Evolutionary conservation across 2,797 vertebrate genomes (phyloP).

Genomic region (Chromis chromis): DNA sequence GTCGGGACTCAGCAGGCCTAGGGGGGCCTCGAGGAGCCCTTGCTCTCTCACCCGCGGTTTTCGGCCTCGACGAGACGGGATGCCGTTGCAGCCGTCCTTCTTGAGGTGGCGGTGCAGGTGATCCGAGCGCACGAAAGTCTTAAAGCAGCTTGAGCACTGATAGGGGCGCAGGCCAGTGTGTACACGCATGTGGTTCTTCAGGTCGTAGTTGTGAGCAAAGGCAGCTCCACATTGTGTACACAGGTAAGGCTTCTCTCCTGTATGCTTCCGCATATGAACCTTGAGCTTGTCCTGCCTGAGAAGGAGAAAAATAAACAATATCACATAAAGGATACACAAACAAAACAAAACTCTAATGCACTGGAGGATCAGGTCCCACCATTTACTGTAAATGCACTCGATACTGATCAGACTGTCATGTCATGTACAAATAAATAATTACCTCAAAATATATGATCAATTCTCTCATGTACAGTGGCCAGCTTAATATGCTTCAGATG

Average conservation of each 20-base stretch:
- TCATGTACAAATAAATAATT: conserved; percentile 23
- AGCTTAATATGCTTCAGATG: conserved; percentile 34
- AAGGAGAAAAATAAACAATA: conserved; percentile 53
- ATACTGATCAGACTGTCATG: conserved; percentile 2
- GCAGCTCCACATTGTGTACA: conserved; percentile 97
- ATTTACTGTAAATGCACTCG: conserved; percentile 3
- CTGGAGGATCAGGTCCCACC: conserved; percentile 7
- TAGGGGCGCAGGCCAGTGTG: conserved; percentile 98
- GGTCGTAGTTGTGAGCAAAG: conserved; percentile 99
- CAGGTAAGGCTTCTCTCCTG: conserved; percentile 98
- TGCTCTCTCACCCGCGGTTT: conserved; percentile 91
- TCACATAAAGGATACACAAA: conserved; percentile 37
- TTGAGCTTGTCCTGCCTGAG: conserved; percentile 99
- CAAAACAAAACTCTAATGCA: not conserved
- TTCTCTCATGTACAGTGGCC: conserved; percentile 19
- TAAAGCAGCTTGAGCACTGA: conserved; percentile 98
- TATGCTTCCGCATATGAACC: conserved; percentile 99
- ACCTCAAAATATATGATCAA: conserved; percentile 26
- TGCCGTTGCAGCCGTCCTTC: conserved; percentile 97
- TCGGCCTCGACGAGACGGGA: conserved; percentile 92
- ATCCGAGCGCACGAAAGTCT: conserved; percentile 98
- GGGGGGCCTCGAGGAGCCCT: conserved; percentile 75
- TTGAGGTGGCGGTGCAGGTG: conserved; percentile 99
- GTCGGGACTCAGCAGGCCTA: conserved; percentile 65
- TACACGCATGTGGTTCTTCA: conserved; percentile 99